Base-by-base conservation (phyloP, 2,797 vertebrate species). In the Leptoclinus maculatus region DNA sequence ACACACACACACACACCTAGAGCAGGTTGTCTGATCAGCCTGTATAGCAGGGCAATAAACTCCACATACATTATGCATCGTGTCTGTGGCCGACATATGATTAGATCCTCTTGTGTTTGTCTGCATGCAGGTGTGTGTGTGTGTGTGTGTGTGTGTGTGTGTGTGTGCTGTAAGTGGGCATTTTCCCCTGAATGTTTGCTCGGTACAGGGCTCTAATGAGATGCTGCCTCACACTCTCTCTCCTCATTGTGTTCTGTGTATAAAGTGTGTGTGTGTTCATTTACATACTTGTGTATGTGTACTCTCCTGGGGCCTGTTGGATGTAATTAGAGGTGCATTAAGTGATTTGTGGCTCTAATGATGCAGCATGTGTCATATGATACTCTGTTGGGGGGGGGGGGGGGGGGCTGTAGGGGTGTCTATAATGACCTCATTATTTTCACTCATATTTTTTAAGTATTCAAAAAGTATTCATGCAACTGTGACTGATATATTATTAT, bases 41-140 rank as follows among this genome's bases (percentile, higher is more conserved):
- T 3, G n/a, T 39, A n/a, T 41, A 16, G 36, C 36, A 62, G 59
- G 36, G 36, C n/a, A 62, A 62, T 36, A 62, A 2, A 13, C 36
- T 39, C 60, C 36, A 62, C 23, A 49, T 32, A 45, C 39, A 64
- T 41, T 39, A 63, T 25, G 39, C 39, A 59, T 36, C 57, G 32
- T 56, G 82, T 88, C 84, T 84, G 78, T n/a, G 51, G 70, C n/a
- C 63, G 70, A 74, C 74, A 76, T 71, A 64, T 77, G 64, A 86
- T 84, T 80, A 72, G 41, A 41, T 11, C 8, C 29, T 4, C 29
- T 29, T n/a, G n/a, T n/a, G n/a, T n/a, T n/a, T 27, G 23, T 45
- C 16, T 71, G 21, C 21, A 5, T 60, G 19, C 36, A 32, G 36
- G 5, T 59, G 57, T 36, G 34, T 58, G 56, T 21, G 56, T 74